Base-by-base conservation (phyloP, 2,113 vertebrate species). In the Pitta sordida region DNA sequence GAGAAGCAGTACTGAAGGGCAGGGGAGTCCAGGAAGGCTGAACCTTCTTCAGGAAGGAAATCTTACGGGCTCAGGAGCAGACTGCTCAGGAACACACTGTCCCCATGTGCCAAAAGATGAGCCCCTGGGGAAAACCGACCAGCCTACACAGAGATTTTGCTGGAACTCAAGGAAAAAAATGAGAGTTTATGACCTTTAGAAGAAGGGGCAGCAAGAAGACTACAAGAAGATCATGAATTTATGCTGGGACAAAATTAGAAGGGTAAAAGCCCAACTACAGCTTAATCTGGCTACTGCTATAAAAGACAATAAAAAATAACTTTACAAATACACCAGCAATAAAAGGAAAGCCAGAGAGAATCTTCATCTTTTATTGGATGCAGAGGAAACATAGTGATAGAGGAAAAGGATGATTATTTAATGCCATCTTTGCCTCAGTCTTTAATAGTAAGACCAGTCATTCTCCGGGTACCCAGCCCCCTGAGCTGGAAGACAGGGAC, bases 391-490 rank as follows among this genome's bases (percentile, higher is more conserved):
- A 18, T 3, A 32, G 21, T 4, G 20, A 55, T 16, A 55, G 53
- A 55, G 24, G 46, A 83, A 34, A 41, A 62, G 39, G 34, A 32
- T 53, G 53, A 82, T 14, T 68, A 34, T 17, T 68, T 83, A 48
- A 48, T 68, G 11, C 17, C 24, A 55, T 48, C 62, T 41, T 76
- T 48, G 34, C 62, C 39, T 62, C 48, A 62, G 3, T 76, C 21
- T 62, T 76, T n/a, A 20, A 3, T 36, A 23, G 48, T 23, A 22
- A 53, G 26, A 55, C 26, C 0, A 0, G 14, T 48, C 46, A 34
- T 16, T 48, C 26, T 27, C 55, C 0, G 0, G 26, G 24, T 60
- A 41, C 39, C 5, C n/a, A 53, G 14, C 30, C 39, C 34, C 17
- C 48, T 48, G 34, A 55, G 26, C 34, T 48, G 62, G 26, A 69